Evolutionary conservation across 1,140 invertebrate genomes (phyloP).

Genomic region (Melitaea cinxia): DNA sequence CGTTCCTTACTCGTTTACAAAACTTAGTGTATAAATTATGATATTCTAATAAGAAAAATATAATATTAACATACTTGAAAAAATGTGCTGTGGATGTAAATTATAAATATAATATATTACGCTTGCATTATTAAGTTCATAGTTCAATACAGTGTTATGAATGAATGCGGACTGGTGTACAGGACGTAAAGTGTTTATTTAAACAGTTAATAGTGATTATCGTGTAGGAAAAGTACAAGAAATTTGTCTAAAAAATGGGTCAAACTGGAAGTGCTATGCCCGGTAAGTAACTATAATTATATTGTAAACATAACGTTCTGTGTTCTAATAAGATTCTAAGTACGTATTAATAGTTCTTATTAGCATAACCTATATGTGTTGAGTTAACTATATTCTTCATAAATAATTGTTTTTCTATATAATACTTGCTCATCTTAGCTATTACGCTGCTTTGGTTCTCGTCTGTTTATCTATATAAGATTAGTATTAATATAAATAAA

Average conservation of each 20-base stretch:
- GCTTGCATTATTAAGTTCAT: slow-evolving; percentile 34
- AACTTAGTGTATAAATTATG: slow-evolving; percentile 31
- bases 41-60: slow-evolving; percentile 42
- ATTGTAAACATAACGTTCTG: slow-evolving; percentile 25
- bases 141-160: slow-evolving; percentile 38
- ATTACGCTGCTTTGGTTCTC: too few species aligned
- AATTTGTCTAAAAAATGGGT: slow-evolving; percentile 54
- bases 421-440: too few species aligned
- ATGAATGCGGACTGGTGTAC: slow-evolving; percentile 1
- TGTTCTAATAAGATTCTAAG: slow-evolving; percentile 48
- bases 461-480: too few species aligned
- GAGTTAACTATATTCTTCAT: background rate
- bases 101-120: slow-evolving; percentile 14
- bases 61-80: too few species aligned
- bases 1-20: slow-evolving; percentile 15
- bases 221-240: slow-evolving; percentile 39
- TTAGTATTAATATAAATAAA: too few species aligned
- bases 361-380: slow-evolving; percentile 22
- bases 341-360: slow-evolving; percentile 25
- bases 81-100: slow-evolving; percentile 15
- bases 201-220: slow-evolving; percentile 39
- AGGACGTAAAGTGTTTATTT: slow-evolving; percentile 27
- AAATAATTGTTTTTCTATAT: background rate
- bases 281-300: slow-evolving; percentile 58
- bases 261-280: slow-evolving; percentile 70